Conservation (phyloP, 2,113 vertebrate genomes). For the Python bivittatus region DNA sequence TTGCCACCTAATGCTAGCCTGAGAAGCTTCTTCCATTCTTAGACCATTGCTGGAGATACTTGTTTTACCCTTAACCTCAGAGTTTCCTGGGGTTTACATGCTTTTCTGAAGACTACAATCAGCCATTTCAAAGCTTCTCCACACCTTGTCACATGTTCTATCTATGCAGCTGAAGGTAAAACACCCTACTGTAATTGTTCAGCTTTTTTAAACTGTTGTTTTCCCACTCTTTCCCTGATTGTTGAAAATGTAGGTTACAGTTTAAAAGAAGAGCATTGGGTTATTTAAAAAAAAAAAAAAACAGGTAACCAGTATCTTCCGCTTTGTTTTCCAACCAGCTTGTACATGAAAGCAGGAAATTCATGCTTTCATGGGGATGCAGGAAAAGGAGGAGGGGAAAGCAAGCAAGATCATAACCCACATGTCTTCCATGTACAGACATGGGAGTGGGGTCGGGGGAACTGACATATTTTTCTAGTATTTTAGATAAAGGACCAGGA, state of each 20-base stretch:
- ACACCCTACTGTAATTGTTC: neutral
- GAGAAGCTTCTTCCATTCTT: neutral
- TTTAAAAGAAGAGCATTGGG: neutral
- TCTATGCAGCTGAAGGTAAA: neutral
- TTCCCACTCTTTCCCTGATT: neutral
- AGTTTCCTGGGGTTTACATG: neutral
- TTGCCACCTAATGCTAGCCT: neutral
- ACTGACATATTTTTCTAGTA: neutral
- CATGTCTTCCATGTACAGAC: neutral
- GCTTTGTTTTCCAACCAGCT: neutral
- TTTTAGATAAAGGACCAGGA: neutral
- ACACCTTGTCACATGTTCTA: neutral
- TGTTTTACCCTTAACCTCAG: conserved; percentile 31
- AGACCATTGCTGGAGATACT: neutral
- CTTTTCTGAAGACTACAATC: conserved; percentile 14
- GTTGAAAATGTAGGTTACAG: neutral
- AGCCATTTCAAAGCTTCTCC: neutral
- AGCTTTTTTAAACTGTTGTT: neutral
- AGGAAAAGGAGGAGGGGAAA: neutral
- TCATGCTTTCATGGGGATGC: neutral
- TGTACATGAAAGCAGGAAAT: neutral
- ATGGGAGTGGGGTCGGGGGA: neutral
- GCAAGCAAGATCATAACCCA: neutral
- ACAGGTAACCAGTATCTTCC: neutral
- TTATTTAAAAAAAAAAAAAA: neutral